Evolutionary conservation across 2,113 vertebrate genomes (phyloP), one percentile per base, ranked within the genome.

Genomic region (Platichthys stellatus): DNA sequence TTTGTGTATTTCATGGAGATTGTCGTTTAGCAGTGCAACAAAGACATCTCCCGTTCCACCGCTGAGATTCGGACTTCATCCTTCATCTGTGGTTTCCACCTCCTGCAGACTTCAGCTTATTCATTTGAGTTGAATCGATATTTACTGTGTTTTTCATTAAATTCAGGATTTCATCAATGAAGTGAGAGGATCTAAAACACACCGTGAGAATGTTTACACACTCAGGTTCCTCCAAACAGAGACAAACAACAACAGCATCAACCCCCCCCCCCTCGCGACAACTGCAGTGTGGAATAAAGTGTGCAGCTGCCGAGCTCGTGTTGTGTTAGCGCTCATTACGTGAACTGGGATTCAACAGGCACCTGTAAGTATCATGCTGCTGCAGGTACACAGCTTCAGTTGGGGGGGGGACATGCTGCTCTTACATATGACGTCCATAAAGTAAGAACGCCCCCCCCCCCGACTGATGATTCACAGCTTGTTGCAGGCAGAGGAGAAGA

Each of bases 1-100:
- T 63, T 85, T 69, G 73, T 82, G 73, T 83, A 82, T 69, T 85
- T 73, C 38, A 10, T 17, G 23, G 78, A 60, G 80, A 86, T 83
- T 67, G 71, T 56, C 40, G 70, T 64, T 74, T n/a, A 72, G 58
- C 53, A 68, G 54, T 5, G 4, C 69, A 69, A 49, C 69, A 75
- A 58, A 65, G 71, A 57, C 60, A 71, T 78, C 63, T 45, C 63
- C 54, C 63, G 73, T 82, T 66, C 67, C 60, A 7, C 47, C 26
- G 63, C 74, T 58, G 53, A 85, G 51, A 24, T 1, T 69, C 45
- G 12, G 63, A 81, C 64, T 80, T 31, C 3, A 68, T 73, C 18
- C 14, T n/a, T 45, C 58, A 53, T 69, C 66, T 28, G 53, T 47
- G 31, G n/a, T 66, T 70, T 65, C 58, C 23, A 12, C 59, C 38